phyloP scores from a whole-genome alignment of 2,113 vertebrate genomes.

The Cephalopterus ornatus region DNA sequence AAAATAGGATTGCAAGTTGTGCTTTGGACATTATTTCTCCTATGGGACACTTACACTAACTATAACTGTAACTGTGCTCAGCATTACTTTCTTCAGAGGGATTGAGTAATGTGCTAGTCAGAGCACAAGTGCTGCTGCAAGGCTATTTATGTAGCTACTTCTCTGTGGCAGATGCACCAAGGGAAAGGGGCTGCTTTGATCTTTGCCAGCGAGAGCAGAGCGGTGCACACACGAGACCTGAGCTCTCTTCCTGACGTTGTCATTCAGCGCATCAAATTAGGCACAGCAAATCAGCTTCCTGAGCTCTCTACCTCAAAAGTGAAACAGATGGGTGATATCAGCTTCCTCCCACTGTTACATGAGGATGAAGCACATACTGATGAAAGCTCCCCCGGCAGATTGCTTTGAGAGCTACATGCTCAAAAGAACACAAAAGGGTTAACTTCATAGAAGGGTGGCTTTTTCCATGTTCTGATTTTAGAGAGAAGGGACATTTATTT shows the following conservation, averaged over 20 bases:
- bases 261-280: rapidly evolving
- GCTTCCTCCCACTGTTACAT: neutral
- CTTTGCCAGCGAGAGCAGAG: neutral
- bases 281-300: neutral
- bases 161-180: neutral
- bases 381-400: neutral
- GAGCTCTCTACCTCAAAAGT: neutral
- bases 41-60: neutral
- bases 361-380: neutral
- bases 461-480: neutral
- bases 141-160: neutral
- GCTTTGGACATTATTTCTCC: neutral
- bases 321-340: neutral
- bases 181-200: neutral
- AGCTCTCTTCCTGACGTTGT: neutral
- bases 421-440: neutral
- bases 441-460: neutral
- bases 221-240: neutral
- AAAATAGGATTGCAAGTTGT: neutral
- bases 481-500: neutral
- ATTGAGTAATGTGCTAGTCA: neutral
- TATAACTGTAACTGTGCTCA: neutral
- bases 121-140: neutral
- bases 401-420: neutral
- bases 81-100: neutral